These are phyloP conservation scores for Colaptes auratus DNA, from an alignment of 2,113 vertebrate species.

Conservation along the genomic window DNA sequence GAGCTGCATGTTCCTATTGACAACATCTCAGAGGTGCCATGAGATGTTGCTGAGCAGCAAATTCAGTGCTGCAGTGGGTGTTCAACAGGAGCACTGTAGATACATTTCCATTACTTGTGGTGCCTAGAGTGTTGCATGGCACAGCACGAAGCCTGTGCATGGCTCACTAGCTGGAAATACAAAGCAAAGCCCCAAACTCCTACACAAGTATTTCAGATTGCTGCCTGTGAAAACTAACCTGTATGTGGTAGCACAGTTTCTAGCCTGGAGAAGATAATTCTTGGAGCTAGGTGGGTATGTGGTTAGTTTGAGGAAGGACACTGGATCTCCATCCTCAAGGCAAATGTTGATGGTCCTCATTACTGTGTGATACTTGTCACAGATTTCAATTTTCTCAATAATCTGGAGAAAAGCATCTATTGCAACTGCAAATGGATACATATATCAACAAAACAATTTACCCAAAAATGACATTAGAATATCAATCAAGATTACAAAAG, in stretches of 20 bases:
- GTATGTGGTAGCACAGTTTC: not conserved
- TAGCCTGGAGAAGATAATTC: not conserved
- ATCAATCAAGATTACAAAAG: slow-evolving; percentile 70
- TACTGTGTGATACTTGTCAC: not conserved
- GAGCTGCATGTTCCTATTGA: not conserved
- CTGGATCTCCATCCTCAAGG: not conserved
- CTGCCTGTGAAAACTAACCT: not conserved
- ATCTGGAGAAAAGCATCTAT: slow-evolving; percentile 12
- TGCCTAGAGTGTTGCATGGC: not conserved
- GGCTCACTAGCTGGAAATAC: not conserved
- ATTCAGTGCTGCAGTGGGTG: not conserved
- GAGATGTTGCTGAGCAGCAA: not conserved
- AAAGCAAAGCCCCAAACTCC: not conserved
- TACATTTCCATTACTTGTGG: not conserved
- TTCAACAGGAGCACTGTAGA: not conserved
- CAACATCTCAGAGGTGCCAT: not conserved
- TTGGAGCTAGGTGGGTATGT: not conserved
- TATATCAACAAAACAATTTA: slow-evolving; percentile 61
- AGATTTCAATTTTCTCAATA: slow-evolving; percentile 28
- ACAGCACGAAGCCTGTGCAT: not conserved
- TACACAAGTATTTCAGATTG: not conserved
- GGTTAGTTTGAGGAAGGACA: not conserved
- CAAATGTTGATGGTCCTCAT: not conserved
- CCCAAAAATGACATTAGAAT: slow-evolving; percentile 33
- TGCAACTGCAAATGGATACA: not conserved